phyloP scores from a whole-genome alignment of 1,140 invertebrate genomes.

The Pinna nobilis region DNA sequence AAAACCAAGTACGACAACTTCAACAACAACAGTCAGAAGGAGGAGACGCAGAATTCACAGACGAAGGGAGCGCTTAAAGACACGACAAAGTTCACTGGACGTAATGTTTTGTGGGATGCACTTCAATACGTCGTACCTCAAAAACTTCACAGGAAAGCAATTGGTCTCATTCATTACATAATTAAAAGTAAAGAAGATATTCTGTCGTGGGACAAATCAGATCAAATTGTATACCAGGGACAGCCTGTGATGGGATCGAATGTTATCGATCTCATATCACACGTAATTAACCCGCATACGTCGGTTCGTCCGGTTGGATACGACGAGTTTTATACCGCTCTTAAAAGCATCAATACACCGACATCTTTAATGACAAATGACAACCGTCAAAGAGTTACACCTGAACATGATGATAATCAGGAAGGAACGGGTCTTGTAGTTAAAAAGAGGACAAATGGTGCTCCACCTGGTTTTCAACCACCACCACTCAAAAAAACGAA shows the following conservation, averaged over 20 bases:
- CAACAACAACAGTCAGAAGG: not conserved
- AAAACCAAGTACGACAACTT: constrained; percentile 31
- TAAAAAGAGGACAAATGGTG: not conserved
- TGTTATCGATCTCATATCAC: constrained; percentile 24
- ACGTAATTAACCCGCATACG: not conserved
- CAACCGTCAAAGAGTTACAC: not conserved
- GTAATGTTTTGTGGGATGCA: not conserved
- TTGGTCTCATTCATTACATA: not conserved
- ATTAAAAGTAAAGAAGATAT: not conserved
- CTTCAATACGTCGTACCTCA: not conserved
- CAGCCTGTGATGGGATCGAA: constrained; percentile 10
- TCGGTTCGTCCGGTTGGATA: constrained; percentile 1
- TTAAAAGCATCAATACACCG: constrained; percentile 10
- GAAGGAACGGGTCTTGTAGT: not conserved
- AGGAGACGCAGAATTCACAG: not conserved
- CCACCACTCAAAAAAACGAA: constrained; percentile 7
- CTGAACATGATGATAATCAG: not conserved
- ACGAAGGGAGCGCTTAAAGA: no score
- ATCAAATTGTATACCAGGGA: constrained; percentile 9
- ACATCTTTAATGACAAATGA: constrained; percentile 6
- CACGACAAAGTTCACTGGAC: not conserved
- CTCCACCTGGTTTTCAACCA: not conserved
- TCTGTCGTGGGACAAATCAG: constrained; percentile 4
- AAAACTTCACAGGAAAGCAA: constrained; percentile 8
- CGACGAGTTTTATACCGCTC: not conserved